phyloP scores from a whole-genome alignment of 2,113 vertebrate species.

The Opisthocomus hoazin region DNA sequence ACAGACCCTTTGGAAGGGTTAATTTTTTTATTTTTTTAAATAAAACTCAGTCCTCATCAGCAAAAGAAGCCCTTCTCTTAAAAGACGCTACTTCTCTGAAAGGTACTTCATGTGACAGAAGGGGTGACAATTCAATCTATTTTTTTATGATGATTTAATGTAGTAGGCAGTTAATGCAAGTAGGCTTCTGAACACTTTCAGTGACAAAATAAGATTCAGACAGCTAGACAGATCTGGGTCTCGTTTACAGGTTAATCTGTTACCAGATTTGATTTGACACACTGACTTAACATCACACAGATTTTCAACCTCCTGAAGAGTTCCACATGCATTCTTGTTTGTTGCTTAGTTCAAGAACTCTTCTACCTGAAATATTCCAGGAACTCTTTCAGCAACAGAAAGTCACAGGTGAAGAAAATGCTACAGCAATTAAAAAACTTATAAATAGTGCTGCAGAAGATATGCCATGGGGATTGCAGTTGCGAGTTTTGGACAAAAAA shows the following conservation, averaged over 20 bases:
- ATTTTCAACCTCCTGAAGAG: background rate
- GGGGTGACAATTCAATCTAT: background rate
- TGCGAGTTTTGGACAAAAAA: background rate
- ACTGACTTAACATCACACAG: background rate
- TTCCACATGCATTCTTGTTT: background rate
- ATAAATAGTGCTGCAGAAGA: background rate
- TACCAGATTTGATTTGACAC: conserved; percentile 29
- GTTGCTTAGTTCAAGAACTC: background rate
- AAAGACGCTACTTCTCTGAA: background rate
- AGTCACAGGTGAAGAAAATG: background rate
- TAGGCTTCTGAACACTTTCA: background rate
- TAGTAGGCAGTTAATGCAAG: background rate
- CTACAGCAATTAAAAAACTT: background rate
- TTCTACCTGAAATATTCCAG: background rate
- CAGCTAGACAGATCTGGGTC: conserved; percentile 1
- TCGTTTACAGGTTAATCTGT: conserved; percentile 44
- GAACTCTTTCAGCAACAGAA: background rate
- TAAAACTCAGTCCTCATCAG: background rate
- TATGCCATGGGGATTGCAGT: background rate
- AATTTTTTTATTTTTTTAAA: background rate
- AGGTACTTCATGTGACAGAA: background rate
- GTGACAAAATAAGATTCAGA: conserved; percentile 23
- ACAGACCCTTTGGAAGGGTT: background rate
- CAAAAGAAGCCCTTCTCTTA: background rate
- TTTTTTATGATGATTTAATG: background rate